Evolutionary conservation across 2,113 vertebrate species (phyloP).

Genomic region (Connochaetes taurinus): DNA sequence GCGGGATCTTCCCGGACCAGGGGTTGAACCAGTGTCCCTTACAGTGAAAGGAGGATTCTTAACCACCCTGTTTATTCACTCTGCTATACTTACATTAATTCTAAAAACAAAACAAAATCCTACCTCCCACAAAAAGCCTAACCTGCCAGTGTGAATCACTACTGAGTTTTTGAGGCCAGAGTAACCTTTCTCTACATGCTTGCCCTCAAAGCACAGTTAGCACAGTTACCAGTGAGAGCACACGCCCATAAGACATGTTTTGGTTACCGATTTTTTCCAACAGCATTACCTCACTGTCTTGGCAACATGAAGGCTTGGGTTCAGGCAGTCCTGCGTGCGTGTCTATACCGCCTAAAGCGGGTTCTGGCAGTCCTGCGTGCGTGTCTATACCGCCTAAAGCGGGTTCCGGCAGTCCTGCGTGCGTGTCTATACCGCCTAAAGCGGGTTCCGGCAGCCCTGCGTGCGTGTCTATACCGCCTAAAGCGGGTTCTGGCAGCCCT

Average conservation of each 20-base stretch:
- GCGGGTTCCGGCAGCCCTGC: too few relatives aligned
- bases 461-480: too few relatives aligned
- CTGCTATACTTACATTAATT: not conserved
- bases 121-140: not conserved
- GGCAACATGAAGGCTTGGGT: not conserved
- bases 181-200: not conserved
- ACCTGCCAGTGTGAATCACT: not conserved
- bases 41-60: not conserved
- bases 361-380: rapidly evolving
- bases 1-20: not conserved
- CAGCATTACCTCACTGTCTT: not conserved
- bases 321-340: too few relatives aligned
- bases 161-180: not conserved
- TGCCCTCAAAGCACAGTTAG: not conserved
- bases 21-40: not conserved
- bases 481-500: too few relatives aligned
- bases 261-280: not conserved
- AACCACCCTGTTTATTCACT: not conserved
- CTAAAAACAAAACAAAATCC: conserved; percentile 3
- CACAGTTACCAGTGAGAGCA: not conserved
- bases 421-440: too few relatives aligned
- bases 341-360: not conserved
- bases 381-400: too few relatives aligned
- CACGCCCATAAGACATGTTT: not conserved
- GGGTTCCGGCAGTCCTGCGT: rapidly evolving